phyloP scores from a whole-genome alignment of 2,113 vertebrate genomes.

The Micromys minutus region DNA sequence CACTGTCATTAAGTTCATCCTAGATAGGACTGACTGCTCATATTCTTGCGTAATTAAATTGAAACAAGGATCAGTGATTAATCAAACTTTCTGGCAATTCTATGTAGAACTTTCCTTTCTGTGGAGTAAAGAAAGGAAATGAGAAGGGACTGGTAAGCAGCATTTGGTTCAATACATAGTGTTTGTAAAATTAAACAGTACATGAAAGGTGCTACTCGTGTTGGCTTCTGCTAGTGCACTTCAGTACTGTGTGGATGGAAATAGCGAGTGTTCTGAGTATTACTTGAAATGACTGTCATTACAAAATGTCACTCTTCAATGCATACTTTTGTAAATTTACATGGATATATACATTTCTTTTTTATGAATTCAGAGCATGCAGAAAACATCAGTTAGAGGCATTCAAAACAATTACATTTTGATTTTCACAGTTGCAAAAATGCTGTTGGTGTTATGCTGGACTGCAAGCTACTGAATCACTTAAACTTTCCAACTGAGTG shows the following conservation, averaged over 20 bases:
- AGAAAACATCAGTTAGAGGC: neutral
- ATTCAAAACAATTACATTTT: constrained; percentile 12
- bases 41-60: neutral
- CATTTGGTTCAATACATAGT: neutral
- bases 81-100: neutral
- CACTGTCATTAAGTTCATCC: neutral
- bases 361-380: neutral
- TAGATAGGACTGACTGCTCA: neutral
- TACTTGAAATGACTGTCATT: neutral
- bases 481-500: neutral
- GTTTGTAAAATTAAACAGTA: neutral
- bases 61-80: neutral
- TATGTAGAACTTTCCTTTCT: neutral
- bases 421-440: constrained; percentile 1
- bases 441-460: neutral
- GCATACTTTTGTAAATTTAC: neutral
- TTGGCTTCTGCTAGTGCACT: neutral
- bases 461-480: neutral
- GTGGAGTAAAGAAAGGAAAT: neutral
- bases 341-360: neutral
- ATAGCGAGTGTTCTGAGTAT: neutral
- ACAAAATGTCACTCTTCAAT: neutral
- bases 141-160: neutral
- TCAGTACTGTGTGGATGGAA: neutral
- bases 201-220: neutral